Evolutionary conservation across 2,113 vertebrate species (phyloP).

Genomic region (Otolemur garnettii): DNA sequence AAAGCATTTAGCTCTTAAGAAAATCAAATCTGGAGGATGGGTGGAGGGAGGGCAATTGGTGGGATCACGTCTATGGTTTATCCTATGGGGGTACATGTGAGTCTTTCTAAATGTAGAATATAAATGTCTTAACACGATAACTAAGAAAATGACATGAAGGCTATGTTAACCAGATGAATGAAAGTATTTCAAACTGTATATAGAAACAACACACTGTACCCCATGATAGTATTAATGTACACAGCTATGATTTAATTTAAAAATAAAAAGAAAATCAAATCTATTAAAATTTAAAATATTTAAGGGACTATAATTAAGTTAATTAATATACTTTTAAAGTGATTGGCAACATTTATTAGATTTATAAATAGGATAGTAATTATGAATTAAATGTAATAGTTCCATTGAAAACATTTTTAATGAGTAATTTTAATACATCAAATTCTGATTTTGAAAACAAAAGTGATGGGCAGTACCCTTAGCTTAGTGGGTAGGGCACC

Average conservation of each 20-base stretch:
- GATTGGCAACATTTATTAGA: slow-evolving; percentile 20
- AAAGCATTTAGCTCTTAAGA: slow-evolving; percentile 47
- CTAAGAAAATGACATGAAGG: no score
- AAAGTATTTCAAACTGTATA: no score
- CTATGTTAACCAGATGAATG: no score
- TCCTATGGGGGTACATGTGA: no score
- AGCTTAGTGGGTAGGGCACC: no score
- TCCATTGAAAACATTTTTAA: slow-evolving; percentile 27
- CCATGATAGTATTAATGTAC: no score
- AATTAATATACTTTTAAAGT: slow-evolving; percentile 52
- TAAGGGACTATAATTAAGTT: slow-evolving; percentile 48
- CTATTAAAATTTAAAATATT: slow-evolving; percentile 51
- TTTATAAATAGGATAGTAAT: slow-evolving; percentile 50
- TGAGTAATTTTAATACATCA: slow-evolving; percentile 44
- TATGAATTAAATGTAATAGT: neutral
- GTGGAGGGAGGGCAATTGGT: no score
- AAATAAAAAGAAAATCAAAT: slow-evolving; percentile 35
- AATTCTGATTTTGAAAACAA: slow-evolving; percentile 58
- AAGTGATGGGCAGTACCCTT: neutral
- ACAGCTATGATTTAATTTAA: no score
- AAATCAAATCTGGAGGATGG: neutral
- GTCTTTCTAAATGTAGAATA: no score
- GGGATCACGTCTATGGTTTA: no score
- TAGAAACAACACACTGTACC: no score
- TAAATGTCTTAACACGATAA: no score